Evolutionary conservation across 2,113 vertebrate species (phyloP).

Genomic region (Smithornis capensis): DNA sequence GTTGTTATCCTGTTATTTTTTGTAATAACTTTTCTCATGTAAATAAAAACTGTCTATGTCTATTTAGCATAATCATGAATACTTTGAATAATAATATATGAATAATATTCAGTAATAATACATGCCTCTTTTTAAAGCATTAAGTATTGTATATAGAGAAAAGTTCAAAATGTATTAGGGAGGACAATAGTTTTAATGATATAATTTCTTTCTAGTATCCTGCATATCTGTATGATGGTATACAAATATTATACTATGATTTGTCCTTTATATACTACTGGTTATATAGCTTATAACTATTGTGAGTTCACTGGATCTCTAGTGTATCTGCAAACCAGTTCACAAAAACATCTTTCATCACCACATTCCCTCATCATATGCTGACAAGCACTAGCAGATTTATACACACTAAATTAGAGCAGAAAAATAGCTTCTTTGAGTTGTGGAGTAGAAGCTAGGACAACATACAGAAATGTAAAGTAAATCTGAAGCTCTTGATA

Average conservation of each 20-base stretch:
- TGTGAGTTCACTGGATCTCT: not conserved
- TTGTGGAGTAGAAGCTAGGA: not conserved
- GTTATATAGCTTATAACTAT: not conserved
- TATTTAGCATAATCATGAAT: not conserved
- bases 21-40: not conserved
- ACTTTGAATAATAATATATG: not conserved
- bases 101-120: not conserved
- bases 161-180: not conserved
- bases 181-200: not conserved
- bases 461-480: not conserved
- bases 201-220: not conserved
- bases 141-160: not conserved
- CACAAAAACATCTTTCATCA: not conserved
- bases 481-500: not conserved
- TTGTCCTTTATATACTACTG: not conserved
- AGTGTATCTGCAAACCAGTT: not conserved
- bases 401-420: not conserved
- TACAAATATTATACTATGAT: not conserved
- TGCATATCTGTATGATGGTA: not conserved
- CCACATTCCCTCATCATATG: not conserved
- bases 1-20: not conserved
- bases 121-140: not conserved
- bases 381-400: not conserved
- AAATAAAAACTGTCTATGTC: not conserved
- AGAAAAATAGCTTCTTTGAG: not conserved